These are phyloP conservation scores for Coronaproctus castanopsis DNA, from an alignment of 2,888 invertebrate species.

Conservation along the genomic window DNA sequence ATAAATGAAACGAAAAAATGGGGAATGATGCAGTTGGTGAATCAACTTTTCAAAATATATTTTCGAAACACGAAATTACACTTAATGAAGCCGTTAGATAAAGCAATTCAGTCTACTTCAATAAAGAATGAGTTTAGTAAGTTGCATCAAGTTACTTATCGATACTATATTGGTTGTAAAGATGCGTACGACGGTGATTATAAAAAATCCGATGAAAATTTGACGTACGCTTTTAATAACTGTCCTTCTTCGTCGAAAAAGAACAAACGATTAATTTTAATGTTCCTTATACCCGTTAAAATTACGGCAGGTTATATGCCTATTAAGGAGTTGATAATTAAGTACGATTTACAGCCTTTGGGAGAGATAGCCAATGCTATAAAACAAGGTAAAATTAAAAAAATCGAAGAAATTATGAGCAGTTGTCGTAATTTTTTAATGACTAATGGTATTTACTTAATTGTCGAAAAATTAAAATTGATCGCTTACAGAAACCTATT, in stretches of 20 bases:
- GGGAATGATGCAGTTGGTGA: slow-evolving; percentile 89
- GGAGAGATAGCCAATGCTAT: slow-evolving; percentile 73
- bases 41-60: slow-evolving; percentile 93
- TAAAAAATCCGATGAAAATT: slow-evolving; percentile 71
- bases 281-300: slow-evolving; percentile 89
- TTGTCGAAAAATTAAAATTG: slow-evolving; percentile 87
- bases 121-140: slow-evolving; percentile 75
- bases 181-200: slow-evolving; percentile 98
- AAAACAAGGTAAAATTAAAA: slow-evolving; percentile 67
- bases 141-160: slow-evolving; percentile 88
- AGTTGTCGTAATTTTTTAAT: slow-evolving; percentile 83
- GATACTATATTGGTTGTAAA: slow-evolving; percentile 90
- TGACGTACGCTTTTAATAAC: slow-evolving; percentile 80
- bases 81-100: slow-evolving; percentile 78
- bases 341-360: slow-evolving; percentile 79
- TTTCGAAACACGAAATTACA: slow-evolving; percentile 79
- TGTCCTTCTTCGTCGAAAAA: slow-evolving; percentile 60
- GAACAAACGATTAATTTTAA: slow-evolving; percentile 80
- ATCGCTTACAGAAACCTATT: slow-evolving; percentile 91
- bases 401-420: slow-evolving; percentile 64
- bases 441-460: slow-evolving; percentile 87
- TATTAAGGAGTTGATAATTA: slow-evolving; percentile 52
- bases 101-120: slow-evolving; percentile 84
- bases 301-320: slow-evolving; percentile 92
- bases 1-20: slow-evolving; percentile 83